Evolutionary conservation across 2,797 vertebrate genomes (phyloP).

Genomic region (Acipenser ruthenus): DNA sequence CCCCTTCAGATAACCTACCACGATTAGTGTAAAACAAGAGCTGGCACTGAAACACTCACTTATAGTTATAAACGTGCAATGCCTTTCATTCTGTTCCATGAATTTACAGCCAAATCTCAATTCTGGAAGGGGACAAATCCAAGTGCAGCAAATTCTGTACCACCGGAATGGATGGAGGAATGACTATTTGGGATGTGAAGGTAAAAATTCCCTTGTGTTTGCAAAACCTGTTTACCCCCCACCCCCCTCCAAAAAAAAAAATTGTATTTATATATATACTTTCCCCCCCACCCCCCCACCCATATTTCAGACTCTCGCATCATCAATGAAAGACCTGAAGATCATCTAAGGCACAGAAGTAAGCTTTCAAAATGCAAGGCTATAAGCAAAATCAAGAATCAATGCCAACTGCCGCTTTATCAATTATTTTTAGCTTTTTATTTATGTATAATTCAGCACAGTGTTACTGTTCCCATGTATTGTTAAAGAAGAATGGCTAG

Average conservation of each 20-base stretch:
- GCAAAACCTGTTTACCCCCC: too few relatives aligned
- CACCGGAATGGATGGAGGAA: constrained; percentile 91
- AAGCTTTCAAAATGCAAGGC: neutral
- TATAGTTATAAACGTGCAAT: too few relatives aligned
- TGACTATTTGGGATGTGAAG: constrained; percentile 95
- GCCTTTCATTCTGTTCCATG: too few relatives aligned
- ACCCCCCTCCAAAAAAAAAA: too few relatives aligned
- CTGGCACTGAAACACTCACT: too few relatives aligned
- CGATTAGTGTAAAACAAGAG: too few relatives aligned
- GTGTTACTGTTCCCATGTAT: neutral
- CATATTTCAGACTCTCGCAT: constrained; percentile 73
- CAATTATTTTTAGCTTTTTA: neutral
- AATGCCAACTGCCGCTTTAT: neutral
- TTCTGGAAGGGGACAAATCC: constrained; percentile 74
- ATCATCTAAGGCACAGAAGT: constrained; percentile 64
- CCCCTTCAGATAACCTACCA: too few relatives aligned
- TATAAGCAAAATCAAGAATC: neutral
- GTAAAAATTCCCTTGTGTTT: constrained; percentile 42
- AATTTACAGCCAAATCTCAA: constrained; percentile 77
- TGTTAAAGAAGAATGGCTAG: neutral
- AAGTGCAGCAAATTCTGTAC: constrained; percentile 88
- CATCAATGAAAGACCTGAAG: constrained; percentile 84
- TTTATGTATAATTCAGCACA: neutral
- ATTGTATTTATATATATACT: too few relatives aligned
- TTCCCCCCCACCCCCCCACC: too few relatives aligned